These are phyloP conservation scores for Globodera rostochiensis DNA, from an alignment of 1,140 invertebrate species.

Conservation along the genomic window DNA sequence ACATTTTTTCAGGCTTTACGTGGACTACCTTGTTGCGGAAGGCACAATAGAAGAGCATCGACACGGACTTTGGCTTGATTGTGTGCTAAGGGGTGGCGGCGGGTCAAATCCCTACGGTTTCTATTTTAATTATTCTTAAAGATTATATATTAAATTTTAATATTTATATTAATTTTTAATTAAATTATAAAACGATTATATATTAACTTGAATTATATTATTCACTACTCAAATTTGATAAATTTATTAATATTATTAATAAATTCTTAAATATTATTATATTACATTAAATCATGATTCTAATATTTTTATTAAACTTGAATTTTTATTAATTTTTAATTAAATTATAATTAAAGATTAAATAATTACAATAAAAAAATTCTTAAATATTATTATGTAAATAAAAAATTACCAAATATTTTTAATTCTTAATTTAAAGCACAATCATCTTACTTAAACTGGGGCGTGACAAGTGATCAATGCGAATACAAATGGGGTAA, in stretches of 20 bases:
- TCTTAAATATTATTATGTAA: too few relatives aligned
- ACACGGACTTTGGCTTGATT: conserved; percentile 30
- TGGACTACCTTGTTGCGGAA: conserved; percentile 9
- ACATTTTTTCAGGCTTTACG: conserved; percentile 13
- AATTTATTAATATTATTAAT: background rate
- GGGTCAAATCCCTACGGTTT: conserved; percentile 2
- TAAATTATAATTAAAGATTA: too few relatives aligned
- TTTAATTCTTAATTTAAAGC: background rate
- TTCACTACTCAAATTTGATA: background rate
- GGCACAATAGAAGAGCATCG: conserved; percentile 25
- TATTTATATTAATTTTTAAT: too few relatives aligned
- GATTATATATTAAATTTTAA: too few relatives aligned
- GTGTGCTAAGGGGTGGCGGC: conserved; percentile 24
- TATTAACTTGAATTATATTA: too few relatives aligned
- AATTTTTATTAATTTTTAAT: too few relatives aligned
- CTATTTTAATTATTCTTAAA: too few relatives aligned
- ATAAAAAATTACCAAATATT: background rate
- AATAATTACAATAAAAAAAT: too few relatives aligned
- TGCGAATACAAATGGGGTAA: conserved; percentile 33
- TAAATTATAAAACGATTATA: too few relatives aligned
- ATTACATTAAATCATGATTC: too few relatives aligned
- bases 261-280: too few relatives aligned
- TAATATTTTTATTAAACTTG: too few relatives aligned
- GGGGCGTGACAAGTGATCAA: conserved; percentile 15
- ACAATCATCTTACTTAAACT: conserved; percentile 3